These are phyloP conservation scores for Coracias cyanogaster DNA, from an alignment of 2,797 vertebrate genomes.

Conservation along the genomic window DNA sequence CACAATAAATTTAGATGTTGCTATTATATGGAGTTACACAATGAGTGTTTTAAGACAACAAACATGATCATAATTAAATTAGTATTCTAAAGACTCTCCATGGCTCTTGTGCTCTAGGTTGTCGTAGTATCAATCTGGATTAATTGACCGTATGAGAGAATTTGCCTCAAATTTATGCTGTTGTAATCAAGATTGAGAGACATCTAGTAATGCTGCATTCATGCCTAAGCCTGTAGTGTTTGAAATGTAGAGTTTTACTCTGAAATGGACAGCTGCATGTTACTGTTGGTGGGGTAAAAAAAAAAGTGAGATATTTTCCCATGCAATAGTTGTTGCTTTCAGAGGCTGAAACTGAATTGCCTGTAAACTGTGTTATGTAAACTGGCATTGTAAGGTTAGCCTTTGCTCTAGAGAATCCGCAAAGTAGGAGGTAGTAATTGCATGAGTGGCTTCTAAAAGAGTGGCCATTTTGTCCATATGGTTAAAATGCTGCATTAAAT, in stretches of 20 bases:
- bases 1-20: background rate
- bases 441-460: background rate
- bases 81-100: background rate
- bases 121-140: background rate
- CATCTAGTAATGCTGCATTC: background rate
- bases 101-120: background rate
- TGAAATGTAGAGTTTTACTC: background rate
- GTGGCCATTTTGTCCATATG: background rate
- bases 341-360: background rate
- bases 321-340: background rate
- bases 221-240: background rate
- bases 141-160: background rate
- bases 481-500: background rate
- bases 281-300: background rate
- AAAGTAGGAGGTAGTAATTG: background rate
- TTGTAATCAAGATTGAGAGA: background rate
- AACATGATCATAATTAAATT: background rate
- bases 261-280: background rate
- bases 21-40: background rate
- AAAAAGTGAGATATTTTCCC: background rate
- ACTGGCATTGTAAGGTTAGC: background rate
- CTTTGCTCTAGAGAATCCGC: background rate
- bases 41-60: background rate
- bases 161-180: background rate
- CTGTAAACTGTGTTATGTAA: background rate